Percentiles rank a stretch among this genome's conserved stretches.
Conservation (phyloP, 2,113 vertebrate species). For the Toxotes jaculatrix region DNA sequence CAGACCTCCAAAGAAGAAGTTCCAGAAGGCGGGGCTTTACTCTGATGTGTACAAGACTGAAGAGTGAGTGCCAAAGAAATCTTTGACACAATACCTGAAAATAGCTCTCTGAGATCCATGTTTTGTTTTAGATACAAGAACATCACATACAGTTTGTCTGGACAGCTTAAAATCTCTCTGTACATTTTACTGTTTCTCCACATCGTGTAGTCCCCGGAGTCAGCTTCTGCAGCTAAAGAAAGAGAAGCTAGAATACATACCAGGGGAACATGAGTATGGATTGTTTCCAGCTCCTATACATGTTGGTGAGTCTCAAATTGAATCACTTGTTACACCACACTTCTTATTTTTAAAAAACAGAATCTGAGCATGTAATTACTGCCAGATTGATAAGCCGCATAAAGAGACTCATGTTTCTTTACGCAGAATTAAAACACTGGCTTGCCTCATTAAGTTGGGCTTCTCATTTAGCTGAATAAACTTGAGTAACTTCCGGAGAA, state of each 20-base stretch:
- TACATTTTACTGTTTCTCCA: conserved; percentile 1
- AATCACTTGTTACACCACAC: neutral
- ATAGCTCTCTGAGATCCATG: neutral
- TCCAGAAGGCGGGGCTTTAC: conserved; percentile 87
- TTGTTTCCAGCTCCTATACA: conserved; percentile 96
- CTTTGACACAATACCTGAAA: neutral
- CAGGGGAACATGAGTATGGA: conserved; percentile 94
- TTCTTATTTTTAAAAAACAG: neutral
- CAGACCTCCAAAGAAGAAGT: conserved; percentile 87
- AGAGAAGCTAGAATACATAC: conserved; percentile 95
- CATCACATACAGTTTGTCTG: neutral
- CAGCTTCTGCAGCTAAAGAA: conserved; percentile 95
- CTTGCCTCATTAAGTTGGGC: neutral
- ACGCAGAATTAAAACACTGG: neutral
- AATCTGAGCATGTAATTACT: neutral
- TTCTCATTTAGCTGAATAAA: neutral
- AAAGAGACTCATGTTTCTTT: conserved; percentile 1
- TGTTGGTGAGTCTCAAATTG: conserved; percentile 88
- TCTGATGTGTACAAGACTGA: conserved; percentile 87
- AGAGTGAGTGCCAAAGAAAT: conserved; percentile 75
- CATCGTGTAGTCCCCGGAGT: conserved; percentile 88
- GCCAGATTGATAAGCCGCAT: neutral
- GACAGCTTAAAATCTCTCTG: neutral
- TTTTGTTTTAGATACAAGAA: conserved; percentile 16
- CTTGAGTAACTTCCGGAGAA: conserved; percentile 2